These are phyloP conservation scores for Polyommatus iphigenia DNA, from an alignment of 2,888 invertebrate species.

Conservation along the genomic window DNA sequence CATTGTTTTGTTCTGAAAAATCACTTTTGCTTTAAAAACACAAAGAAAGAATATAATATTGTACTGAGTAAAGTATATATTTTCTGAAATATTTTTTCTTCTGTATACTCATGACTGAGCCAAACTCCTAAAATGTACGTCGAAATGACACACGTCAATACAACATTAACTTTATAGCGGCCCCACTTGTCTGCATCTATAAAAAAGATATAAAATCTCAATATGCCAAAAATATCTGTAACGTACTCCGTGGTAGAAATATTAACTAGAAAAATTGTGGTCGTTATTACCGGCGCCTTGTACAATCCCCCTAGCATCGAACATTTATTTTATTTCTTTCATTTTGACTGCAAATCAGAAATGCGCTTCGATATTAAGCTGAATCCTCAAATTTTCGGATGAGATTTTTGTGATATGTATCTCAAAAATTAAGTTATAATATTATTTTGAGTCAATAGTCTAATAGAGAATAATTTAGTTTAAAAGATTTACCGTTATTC, in stretches of 20 bases:
- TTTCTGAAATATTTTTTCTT: too few relatives aligned
- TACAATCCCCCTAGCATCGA: slow-evolving; percentile 10
- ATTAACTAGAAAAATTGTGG: slow-evolving; percentile 12
- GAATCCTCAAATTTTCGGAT: not conserved
- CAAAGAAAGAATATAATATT: too few relatives aligned
- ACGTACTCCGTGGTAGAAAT: not conserved
- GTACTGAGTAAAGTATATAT: too few relatives aligned
- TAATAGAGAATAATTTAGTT: too few relatives aligned
- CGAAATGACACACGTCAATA: not conserved
- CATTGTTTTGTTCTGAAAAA: not conserved
- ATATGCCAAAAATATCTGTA: slow-evolving; percentile 18
- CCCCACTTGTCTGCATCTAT: not conserved
- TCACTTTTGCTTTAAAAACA: not conserved
- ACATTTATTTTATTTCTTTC: slow-evolving; percentile 15
- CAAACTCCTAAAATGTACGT: not conserved
- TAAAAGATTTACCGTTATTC: too few relatives aligned
- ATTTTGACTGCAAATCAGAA: slow-evolving; percentile 17
- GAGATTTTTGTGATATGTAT: not conserved
- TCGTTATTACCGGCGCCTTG: slow-evolving; percentile 23
- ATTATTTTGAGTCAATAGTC: too few relatives aligned
- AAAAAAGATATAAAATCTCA: slow-evolving; percentile 17
- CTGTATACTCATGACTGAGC: not conserved
- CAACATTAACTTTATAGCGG: not conserved
- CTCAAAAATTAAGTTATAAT: not conserved
- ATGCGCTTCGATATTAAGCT: not conserved